These are phyloP conservation scores for Rhea pennata DNA, from an alignment of 2,113 vertebrate genomes.

Conservation along the genomic window DNA sequence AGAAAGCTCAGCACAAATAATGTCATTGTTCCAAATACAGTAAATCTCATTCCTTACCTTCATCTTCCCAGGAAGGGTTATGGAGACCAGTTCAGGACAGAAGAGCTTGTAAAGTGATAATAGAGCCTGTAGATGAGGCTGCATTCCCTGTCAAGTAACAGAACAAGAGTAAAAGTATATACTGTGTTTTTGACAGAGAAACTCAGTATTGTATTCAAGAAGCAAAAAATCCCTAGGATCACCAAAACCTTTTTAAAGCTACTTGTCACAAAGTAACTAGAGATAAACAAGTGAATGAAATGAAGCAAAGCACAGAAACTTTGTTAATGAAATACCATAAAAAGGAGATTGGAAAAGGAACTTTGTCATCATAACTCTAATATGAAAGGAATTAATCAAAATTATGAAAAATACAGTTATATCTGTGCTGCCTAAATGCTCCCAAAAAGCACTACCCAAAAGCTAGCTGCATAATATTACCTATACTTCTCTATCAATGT, in stretches of 20 bases:
- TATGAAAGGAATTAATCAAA: not conserved
- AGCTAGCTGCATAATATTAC: not conserved
- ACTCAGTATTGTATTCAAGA: not conserved
- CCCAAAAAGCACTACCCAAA: not conserved
- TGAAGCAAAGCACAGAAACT: not conserved
- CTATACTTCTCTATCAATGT: not conserved
- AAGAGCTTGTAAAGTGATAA: conserved; percentile 90
- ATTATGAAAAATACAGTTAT: not conserved
- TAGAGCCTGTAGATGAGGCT: conserved; percentile 86
- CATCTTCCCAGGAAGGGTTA: conserved; percentile 79
- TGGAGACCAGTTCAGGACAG: conserved; percentile 84
- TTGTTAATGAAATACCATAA: not conserved
- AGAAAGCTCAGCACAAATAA: not conserved
- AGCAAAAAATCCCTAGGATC: not conserved
- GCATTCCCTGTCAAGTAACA: conserved; percentile 80
- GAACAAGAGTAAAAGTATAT: not conserved
- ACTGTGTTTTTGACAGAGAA: not conserved
- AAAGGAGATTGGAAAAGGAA: not conserved
- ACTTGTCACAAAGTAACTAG: not conserved
- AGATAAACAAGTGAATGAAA: not conserved
- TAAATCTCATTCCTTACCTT: conserved; percentile 79
- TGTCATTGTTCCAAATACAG: not conserved
- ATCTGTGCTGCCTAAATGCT: not conserved
- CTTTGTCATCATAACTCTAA: not conserved
- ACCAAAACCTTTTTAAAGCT: not conserved